phyloP scores from a whole-genome alignment of 2,797 vertebrate genomes.

The Dipus sagitta region DNA sequence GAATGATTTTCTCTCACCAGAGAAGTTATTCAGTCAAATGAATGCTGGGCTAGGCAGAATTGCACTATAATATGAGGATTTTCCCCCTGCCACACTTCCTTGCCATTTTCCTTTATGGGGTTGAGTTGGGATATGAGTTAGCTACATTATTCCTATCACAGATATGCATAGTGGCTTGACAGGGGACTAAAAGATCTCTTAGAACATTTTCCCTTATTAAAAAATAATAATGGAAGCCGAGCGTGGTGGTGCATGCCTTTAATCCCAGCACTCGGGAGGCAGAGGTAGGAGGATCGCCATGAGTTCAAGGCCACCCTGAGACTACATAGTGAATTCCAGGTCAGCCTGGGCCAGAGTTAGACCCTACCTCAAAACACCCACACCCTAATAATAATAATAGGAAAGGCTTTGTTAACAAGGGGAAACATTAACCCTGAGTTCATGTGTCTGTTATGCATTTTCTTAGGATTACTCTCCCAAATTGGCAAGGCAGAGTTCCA shows the following conservation, averaged over 20 bases:
- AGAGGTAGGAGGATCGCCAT: too few species aligned
- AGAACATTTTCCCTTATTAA: conserved; percentile 71
- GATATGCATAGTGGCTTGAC: not conserved
- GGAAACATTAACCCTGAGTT: not conserved
- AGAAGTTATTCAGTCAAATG: conserved; percentile 28
- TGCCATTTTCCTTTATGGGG: not conserved
- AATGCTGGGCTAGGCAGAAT: conserved; percentile 46
- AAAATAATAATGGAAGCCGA: not conserved
- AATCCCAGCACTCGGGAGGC: too few species aligned
- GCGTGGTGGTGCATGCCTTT: too few species aligned
- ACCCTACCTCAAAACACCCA: too few species aligned
- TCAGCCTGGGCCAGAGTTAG: too few species aligned
- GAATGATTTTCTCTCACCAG: conserved; percentile 5
- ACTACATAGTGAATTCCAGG: too few species aligned
- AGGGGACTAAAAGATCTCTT: conserved; percentile 42
- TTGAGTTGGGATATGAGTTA: not conserved
- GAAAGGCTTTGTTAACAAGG: not conserved
- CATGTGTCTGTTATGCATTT: not conserved
- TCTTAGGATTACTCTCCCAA: not conserved
- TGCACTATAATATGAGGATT: not conserved
- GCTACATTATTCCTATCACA: conserved; percentile 44
- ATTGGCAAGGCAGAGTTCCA: not conserved
- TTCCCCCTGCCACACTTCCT: not conserved
- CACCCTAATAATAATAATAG: conserved; percentile 15
- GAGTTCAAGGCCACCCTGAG: too few species aligned